phyloP scores from a whole-genome alignment of 2,113 vertebrate species.

The Stomatorhinus ivindoensis region DNA sequence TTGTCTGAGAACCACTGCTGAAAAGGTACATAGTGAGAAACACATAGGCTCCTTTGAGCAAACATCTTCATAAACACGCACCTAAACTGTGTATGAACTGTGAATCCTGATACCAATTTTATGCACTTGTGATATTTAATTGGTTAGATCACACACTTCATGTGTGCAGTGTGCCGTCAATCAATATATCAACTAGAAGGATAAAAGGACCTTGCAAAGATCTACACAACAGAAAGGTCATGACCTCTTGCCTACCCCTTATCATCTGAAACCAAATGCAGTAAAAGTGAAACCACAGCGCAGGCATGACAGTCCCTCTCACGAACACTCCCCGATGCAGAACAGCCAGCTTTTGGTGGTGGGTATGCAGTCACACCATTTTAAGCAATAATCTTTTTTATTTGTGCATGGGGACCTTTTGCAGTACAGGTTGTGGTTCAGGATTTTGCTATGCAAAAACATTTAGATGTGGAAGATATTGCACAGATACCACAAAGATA shows the following conservation, averaged over 20 bases:
- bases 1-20: conserved; percentile 17
- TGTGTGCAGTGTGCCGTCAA: neutral
- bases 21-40: neutral
- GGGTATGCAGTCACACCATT: neutral
- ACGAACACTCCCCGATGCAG: neutral
- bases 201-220: neutral
- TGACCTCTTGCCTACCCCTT: neutral
- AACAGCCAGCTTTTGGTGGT: neutral
- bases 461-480: neutral
- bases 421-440: neutral
- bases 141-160: neutral
- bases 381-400: neutral
- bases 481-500: neutral
- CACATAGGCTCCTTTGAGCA: neutral
- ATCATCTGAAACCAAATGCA: neutral
- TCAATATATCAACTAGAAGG: neutral
- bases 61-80: neutral
- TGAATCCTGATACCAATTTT: neutral
- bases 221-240: neutral
- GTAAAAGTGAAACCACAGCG: neutral
- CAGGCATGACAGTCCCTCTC: neutral
- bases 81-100: neutral
- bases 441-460: neutral
- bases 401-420: neutral
- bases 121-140: neutral